Evolutionary conservation across 2,113 vertebrate species (phyloP), one percentile per base, ranked within the genome.

Genomic region (Leptodactylus fuscus): DNA sequence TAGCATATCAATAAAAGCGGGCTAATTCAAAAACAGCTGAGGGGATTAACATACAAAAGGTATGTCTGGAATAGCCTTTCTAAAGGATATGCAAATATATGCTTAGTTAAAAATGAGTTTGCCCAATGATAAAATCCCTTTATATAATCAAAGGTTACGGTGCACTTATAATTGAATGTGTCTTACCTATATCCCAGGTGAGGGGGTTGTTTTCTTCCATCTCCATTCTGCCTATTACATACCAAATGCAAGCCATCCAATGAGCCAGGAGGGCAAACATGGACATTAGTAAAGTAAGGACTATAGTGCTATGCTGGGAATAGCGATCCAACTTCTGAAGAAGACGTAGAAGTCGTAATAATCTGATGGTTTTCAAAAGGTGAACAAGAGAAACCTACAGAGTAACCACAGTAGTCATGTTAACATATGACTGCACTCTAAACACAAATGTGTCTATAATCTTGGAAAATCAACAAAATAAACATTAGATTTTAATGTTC

Each of bases 221-320:
- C 93, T 99, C 98, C 94, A 96, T 98, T 90, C 96, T 99, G 88
- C 98, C 98, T 60, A 99, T 98, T 90, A 99, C 96, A 80, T 98
- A 99, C 98, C 98, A 99, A 95, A 99, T 98, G 91, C 98, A 99
- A 32, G 98, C 98, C 98, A 99, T 98, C 98, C 98, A 99, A 91
- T 99, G 98, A 38, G 97, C 98, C 77, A 99, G 94, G 88, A 99
- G 94, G 16, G 97, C 98, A 86, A 99, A 99, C 97, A 99, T 97
- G 88, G 97, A 98, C 98, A 99, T 99, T 79, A 99, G 96, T 78
- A 99, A 94, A 0, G 98, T 99, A 83, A 99, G 95, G 34, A 99
- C 98, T 32, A 99, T 95, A 0, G 97, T 97, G 92, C 98, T 98
- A 89, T 99, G 97, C 89, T 99, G 98, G 0, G 98, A 99, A 88